A percentile compares a stretch with the other conserved stretches of the same genome.
Evolutionary conservation across 1,140 invertebrate genomes (phyloP).

Genomic region (Orius laevigatus): DNA sequence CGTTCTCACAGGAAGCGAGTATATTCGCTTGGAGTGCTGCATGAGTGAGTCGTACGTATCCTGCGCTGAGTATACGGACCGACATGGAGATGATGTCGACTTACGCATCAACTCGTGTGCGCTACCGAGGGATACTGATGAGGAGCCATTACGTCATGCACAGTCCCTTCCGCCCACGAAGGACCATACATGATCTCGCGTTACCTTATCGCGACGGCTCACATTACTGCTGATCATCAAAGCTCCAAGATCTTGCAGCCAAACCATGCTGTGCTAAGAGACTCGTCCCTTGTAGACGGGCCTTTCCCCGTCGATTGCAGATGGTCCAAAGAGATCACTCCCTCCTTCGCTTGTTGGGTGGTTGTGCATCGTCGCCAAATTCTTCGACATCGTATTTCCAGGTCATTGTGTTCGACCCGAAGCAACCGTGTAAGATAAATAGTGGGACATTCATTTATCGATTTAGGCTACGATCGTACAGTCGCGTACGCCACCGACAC

Average conservation of each 20-base stretch:
- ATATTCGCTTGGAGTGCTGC: slow-evolving; percentile 41
- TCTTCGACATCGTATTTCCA: slow-evolving; percentile 65
- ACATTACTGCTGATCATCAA: slow-evolving; percentile 44
- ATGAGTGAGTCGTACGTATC: slow-evolving; percentile 44
- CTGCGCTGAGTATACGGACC: slow-evolving; percentile 43
- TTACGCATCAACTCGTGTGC: slow-evolving; percentile 58
- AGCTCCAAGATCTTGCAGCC: slow-evolving; percentile 48
- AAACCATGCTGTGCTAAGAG: slow-evolving; percentile 51
- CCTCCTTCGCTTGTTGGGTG: slow-evolving; percentile 44
- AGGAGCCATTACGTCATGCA: slow-evolving; percentile 64
- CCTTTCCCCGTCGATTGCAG: slow-evolving; percentile 86
- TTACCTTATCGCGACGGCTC: slow-evolving; percentile 40
- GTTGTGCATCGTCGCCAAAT: slow-evolving; percentile 42
- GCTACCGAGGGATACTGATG: slow-evolving; percentile 47
- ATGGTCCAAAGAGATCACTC: slow-evolving; percentile 62
- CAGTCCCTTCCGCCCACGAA: slow-evolving; percentile 77
- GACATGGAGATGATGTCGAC: slow-evolving; percentile 71
- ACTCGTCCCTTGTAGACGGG: slow-evolving; percentile 50
- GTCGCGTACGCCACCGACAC: slow-evolving; percentile 36
- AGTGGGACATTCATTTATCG: slow-evolving; percentile 35
- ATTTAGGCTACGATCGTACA: not conserved
- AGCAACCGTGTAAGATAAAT: slow-evolving; percentile 68
- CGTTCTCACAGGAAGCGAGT: slow-evolving; percentile 36
- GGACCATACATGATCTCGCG: slow-evolving; percentile 65
- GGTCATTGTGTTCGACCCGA: slow-evolving; percentile 72